Evolutionary conservation across 1,140 invertebrate species (phyloP).

Genomic region (Drosophila quadrilineata): DNA sequence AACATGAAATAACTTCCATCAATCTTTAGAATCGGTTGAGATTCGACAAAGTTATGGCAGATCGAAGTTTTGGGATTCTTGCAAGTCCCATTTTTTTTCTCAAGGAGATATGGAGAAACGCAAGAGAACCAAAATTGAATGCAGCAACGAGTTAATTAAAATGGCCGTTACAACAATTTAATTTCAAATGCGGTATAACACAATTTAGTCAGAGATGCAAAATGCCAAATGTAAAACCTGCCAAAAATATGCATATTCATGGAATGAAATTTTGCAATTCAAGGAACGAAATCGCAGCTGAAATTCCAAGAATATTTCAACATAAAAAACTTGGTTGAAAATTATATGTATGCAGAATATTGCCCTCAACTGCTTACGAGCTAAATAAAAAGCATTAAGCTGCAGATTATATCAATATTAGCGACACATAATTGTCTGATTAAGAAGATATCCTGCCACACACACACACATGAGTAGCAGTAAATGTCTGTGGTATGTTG

Average conservation of each 20-base stretch:
- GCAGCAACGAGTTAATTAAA: constrained; percentile 18
- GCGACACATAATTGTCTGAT: constrained; percentile 70
- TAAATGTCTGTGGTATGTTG: too few relatives aligned
- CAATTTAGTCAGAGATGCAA: constrained; percentile 6
- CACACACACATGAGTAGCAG: neutral
- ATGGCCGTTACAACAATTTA: constrained; percentile 12
- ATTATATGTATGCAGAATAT: constrained; percentile 14
- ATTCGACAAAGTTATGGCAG: too few relatives aligned
- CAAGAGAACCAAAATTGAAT: constrained; percentile 11
- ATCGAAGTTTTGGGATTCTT: too few relatives aligned
- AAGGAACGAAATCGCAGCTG: neutral
- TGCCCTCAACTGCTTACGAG: constrained; percentile 31
- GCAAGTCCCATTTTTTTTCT: too few relatives aligned
- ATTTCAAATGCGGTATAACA: constrained; percentile 1
- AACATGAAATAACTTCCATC: too few relatives aligned
- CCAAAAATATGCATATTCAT: too few relatives aligned
- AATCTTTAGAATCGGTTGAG: too few relatives aligned
- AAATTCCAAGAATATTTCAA: neutral
- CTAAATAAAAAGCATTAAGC: constrained; percentile 69
- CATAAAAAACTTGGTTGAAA: neutral
- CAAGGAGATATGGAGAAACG: neutral
- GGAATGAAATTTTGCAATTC: neutral
- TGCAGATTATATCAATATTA: constrained; percentile 68
- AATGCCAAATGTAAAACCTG: neutral
- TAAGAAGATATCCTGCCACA: constrained; percentile 45